Evolutionary conservation across 2,888 invertebrate genomes (phyloP).

Genomic region (Caenorhabditis panamensis): DNA sequence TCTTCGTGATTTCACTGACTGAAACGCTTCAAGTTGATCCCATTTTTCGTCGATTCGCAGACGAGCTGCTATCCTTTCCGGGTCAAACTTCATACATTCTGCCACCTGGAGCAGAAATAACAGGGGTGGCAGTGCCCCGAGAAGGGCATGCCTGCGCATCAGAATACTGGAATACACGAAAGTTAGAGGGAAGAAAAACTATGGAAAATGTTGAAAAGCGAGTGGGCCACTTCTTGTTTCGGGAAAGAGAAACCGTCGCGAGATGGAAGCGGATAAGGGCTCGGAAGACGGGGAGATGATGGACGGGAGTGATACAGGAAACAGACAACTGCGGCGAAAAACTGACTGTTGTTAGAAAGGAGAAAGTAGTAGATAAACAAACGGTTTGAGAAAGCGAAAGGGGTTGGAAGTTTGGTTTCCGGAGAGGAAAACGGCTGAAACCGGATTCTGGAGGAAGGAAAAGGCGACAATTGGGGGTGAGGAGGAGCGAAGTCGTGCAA

Average conservation of each 20-base stretch:
- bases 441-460: slow-evolving; percentile 31
- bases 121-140: slow-evolving; percentile 43
- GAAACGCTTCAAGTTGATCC: slow-evolving; percentile 67
- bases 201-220: slow-evolving; percentile 19
- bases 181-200: slow-evolving; percentile 6
- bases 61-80: slow-evolving; percentile 77
- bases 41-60: slow-evolving; percentile 68
- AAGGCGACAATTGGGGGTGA: slow-evolving; percentile 11
- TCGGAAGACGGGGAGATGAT: slow-evolving; percentile 1
- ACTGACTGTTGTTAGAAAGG: slow-evolving; percentile 11
- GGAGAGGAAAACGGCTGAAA: slow-evolving; percentile 34
- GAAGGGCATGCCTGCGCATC: slow-evolving; percentile 48
- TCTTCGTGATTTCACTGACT: slow-evolving; percentile 60
- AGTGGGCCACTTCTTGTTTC: not conserved
- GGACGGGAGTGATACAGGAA: slow-evolving; percentile 10
- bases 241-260: not conserved
- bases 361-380: slow-evolving; percentile 52
- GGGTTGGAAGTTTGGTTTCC: slow-evolving; percentile 52
- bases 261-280: slow-evolving; percentile 10
- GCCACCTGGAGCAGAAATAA: slow-evolving; percentile 21
- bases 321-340: slow-evolving; percentile 8
- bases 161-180: too few species aligned
- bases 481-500: slow-evolving; percentile 12
- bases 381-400: slow-evolving; percentile 45
- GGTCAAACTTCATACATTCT: slow-evolving; percentile 74